phyloP scores from a whole-genome alignment of 2,888 invertebrate species.

The Hymenopus coronatus region DNA sequence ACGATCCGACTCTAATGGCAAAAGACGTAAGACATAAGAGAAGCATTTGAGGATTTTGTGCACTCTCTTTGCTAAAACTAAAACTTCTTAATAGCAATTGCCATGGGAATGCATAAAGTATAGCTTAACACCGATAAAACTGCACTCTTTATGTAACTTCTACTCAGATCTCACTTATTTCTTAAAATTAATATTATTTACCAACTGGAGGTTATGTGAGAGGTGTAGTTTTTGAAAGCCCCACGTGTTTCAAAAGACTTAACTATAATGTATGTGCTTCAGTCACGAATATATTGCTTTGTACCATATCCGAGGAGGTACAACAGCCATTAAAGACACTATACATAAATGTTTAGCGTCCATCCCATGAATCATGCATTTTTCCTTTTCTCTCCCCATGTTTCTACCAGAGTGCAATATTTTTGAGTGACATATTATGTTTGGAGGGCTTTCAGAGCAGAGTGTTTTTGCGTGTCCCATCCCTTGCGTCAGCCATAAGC shows the following conservation, averaged over 20 bases:
- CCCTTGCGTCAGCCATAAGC: slow-evolving; percentile 15
- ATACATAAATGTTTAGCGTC: slow-evolving; percentile 4
- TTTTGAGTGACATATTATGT: slow-evolving; percentile 7
- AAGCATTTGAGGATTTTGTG: too few relatives aligned
- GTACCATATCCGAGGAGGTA: background rate
- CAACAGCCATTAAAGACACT: background rate
- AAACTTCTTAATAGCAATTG: too few relatives aligned
- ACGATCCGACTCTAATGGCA: too few relatives aligned
- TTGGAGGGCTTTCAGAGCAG: slow-evolving; percentile 4
- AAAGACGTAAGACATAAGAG: too few relatives aligned
- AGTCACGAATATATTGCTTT: background rate
- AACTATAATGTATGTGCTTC: background rate
- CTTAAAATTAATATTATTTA: background rate
- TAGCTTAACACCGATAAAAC: too few relatives aligned
- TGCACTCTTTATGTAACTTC: too few relatives aligned
- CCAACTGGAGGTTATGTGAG: background rate
- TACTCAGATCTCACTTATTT: too few relatives aligned
- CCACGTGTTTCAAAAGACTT: background rate
- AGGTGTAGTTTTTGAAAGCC: background rate
- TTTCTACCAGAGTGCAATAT: background rate
- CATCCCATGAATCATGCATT: slow-evolving; percentile 11
- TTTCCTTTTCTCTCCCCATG: background rate
- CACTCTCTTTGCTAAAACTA: too few relatives aligned
- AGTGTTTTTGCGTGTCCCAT: slow-evolving; percentile 24
- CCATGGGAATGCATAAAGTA: too few relatives aligned